Evolutionary conservation across 2,797 vertebrate species (phyloP), one percentile per base, ranked within the genome.

Genomic region (Pitangus sulphuratus): DNA sequence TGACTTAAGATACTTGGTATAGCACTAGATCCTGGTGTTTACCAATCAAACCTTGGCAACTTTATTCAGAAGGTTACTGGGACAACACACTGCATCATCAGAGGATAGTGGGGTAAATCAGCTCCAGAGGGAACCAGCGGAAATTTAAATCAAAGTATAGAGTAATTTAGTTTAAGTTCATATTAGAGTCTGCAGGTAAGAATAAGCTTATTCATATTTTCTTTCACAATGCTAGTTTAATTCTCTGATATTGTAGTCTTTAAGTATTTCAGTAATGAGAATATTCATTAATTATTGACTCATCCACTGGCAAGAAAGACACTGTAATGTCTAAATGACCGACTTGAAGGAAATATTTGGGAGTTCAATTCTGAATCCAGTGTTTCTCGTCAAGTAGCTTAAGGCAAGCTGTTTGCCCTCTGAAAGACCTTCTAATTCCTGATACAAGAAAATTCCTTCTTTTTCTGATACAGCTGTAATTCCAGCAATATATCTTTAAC

Each of bases 351-450:
- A 94, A 84, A 42, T 66, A 74, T 30, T 66, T 83, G 8, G 26
- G 26, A 79, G 19, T 45, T 87, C 57, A 57, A 12, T 58, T 87
- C 68, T 79, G 60, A 92, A 80, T 35, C 33, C 45, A 83, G 22
- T 2, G 5, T 80, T 90, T 90, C 42, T 87, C 9, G 8, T 42
- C 82, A 28, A 88, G 77, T 70, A 20, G 76, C 39, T 78, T 86
- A 84, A 88, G 58, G 62, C 64, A 91, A 82, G 33, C 12, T 83
- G 6, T 47, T 75, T 94, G 64, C 35, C 86, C 64, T 92, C 60
- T 89, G 72, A 82, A 92, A 93, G 75, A 91, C 75, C 45, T 88
- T 58, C 65, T 91, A 57, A 93, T 90, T 93, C 81, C 48, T 79
- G 64, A 47, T 42, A 80, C 31, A 64, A 80, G 66, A 93, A 88